Base-by-base conservation (phyloP, 1,140 invertebrate species). In the Aphelenchoides besseyi region DNA sequence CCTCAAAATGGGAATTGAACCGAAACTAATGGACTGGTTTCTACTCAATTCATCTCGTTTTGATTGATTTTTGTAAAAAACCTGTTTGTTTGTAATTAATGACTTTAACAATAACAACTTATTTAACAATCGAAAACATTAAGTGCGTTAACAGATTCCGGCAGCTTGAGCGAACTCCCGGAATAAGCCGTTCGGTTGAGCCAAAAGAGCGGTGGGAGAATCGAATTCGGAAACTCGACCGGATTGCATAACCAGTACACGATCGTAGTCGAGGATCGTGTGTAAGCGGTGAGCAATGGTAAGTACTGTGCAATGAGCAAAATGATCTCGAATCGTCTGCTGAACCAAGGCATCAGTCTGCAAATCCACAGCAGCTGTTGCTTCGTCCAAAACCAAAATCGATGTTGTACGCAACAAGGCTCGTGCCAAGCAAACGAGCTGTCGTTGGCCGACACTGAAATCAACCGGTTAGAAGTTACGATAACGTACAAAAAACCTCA, bases 231-330 rank as follows among this genome's bases (percentile, higher is more conserved):
- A 75, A 3, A 87, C 83, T 62, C 73, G 85, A 9, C 95, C 95
- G 77, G 89, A 90, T 86, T 95, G 92, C 79, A 97, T 87, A 30
- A 97, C 94, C 85, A 97, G 90, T 36, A 97, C 91, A 18, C 66
- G 36, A 73, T 87, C 84, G 82, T 84, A 87, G 62, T 85, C 80
- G 28, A 88, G 73, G n/a, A 89, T 85, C n/a, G 88, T 88, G 70
- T 88, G 82, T 1, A 89, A 76, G 68, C 88, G 79, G 78, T 89
- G 88, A 37, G 88, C 88, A 72, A 89, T 88, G 36, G 86, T 87
- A 16, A 89, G 80, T 68, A 89, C 85, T 3, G 88, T 89, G 72
- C 87, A 88, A 63, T 86, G 79, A 12, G 72, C 68, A 81, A 89
- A 88, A 41, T 84, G 71, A 30, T 79, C 69, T 33, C 74, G 62